phyloP scores from a whole-genome alignment of 2,113 vertebrate genomes.

The Jaculus jaculus region DNA sequence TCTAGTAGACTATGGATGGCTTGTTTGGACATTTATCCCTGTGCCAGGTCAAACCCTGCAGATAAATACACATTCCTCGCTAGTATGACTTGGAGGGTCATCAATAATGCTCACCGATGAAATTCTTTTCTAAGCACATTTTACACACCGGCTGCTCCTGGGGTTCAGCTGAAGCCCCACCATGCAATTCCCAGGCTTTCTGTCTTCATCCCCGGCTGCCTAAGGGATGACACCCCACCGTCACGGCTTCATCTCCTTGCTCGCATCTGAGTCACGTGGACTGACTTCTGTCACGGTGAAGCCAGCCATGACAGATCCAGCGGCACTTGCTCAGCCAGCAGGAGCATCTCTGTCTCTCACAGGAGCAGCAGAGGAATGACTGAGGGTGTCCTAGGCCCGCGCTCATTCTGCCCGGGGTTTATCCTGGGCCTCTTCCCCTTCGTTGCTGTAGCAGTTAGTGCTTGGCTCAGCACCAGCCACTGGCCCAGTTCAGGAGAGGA shows the following conservation, averaged over 20 bases:
- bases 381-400: background rate
- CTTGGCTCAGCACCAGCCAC: background rate
- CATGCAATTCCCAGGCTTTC: background rate
- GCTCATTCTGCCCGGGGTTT: rapidly evolving
- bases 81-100: background rate
- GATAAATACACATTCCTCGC: background rate
- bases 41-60: background rate
- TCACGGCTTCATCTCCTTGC: background rate
- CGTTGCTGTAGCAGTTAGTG: background rate
- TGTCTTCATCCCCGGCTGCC: rapidly evolving
- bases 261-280: background rate
- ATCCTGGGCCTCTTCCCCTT: rapidly evolving
- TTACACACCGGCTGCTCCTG: background rate
- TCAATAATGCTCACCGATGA: too few species aligned
- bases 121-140: background rate
- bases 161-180: background rate
- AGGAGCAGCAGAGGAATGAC: background rate
- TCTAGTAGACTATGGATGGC: background rate
- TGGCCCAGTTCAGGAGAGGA: background rate
- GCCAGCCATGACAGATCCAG: background rate
- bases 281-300: background rate
- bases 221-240: background rate
- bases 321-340: background rate
- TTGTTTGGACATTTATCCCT: background rate
- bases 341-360: background rate